Conservation (phyloP, 92 coral and sea anemone genomes). For the Zoanthus sansibaricus region DNA sequence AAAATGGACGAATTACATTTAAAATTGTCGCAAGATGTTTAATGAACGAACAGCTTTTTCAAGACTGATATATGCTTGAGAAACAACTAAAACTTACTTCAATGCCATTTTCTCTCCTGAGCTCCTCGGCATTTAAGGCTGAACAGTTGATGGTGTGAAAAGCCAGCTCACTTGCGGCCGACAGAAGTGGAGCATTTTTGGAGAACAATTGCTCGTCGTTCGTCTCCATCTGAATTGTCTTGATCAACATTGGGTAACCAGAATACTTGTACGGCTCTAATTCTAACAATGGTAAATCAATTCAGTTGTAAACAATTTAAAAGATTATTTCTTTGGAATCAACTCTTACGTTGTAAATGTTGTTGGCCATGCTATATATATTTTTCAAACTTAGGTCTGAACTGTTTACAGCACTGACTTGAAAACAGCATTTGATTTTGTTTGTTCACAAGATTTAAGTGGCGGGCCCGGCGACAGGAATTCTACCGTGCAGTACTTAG, state of each 20-base stretch:
- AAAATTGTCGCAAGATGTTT: too few relatives aligned
- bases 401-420: too few relatives aligned
- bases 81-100: slow-evolving; percentile 66
- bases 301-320: background rate
- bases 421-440: too few relatives aligned
- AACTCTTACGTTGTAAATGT: too few relatives aligned
- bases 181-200: slow-evolving; percentile 83
- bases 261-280: slow-evolving; percentile 98
- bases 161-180: slow-evolving; percentile 97
- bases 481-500: too few relatives aligned
- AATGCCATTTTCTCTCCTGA: slow-evolving; percentile 92
- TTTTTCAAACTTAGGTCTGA: too few relatives aligned
- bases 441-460: too few relatives aligned
- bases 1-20: too few relatives aligned
- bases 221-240: slow-evolving; percentile 92
- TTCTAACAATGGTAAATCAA: slow-evolving; percentile 52
- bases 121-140: slow-evolving; percentile 97
- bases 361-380: too few relatives aligned
- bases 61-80: too few relatives aligned
- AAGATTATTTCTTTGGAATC: background rate
- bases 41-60: too few relatives aligned
- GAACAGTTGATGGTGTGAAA: slow-evolving; percentile 98
- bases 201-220: slow-evolving; percentile 77
- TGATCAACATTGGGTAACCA: slow-evolving; percentile 98
- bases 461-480: too few relatives aligned